Base-by-base conservation (phyloP, 92 coral and sea anemone genomes). In the Siderastrea radians region DNA sequence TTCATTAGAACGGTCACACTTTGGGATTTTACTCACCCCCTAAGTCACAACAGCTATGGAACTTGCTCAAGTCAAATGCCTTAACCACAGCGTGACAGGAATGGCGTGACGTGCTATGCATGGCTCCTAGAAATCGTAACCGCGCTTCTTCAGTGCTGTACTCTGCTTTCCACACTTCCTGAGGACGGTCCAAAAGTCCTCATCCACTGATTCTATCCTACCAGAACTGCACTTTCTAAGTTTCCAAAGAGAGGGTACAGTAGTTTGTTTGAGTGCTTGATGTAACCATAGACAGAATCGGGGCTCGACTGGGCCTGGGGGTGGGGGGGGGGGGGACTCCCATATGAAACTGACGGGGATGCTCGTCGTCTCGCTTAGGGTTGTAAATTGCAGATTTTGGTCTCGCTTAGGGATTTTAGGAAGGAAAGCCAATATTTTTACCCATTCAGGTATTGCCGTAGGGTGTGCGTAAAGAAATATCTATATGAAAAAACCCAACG, bases 201-300 rank as follows among this genome's bases (percentile, higher is more conserved):
- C 67, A 77, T 7, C 97, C 97, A 94, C 87, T 92, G 97, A 51
- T 84, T 89, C 43, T 81, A 63, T 13, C 97, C 96, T 4, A 88
- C 94, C 2, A 60, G 89, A 13, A 91, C 89, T 8, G 94, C 38
- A 26, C 38, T 26, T 26, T 26, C 78, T 16, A 91, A 75, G 26
- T 87, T 84, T 6, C 88, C 84, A 47, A 93, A 84, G 7, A 91
- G 70, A 1, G 82, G 90, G 49, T 87, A 91, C 5, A 82, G 71
- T 52, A 81, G 76, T 26, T 74, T 68, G 54, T 26, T 26, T 26
- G 38, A 26, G 38, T 26, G 38, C 38, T 26, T 26, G 0, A 26
- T 26, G 38, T 26, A 87, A 47, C 81, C 78, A 49, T 68, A 49
- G 17, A 91, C 60, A 0, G 91, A 86, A 47, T 87, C 53, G 8